Base-by-base conservation (phyloP, 2,888 invertebrate species). In the Agonopterix subpropinquella region DNA sequence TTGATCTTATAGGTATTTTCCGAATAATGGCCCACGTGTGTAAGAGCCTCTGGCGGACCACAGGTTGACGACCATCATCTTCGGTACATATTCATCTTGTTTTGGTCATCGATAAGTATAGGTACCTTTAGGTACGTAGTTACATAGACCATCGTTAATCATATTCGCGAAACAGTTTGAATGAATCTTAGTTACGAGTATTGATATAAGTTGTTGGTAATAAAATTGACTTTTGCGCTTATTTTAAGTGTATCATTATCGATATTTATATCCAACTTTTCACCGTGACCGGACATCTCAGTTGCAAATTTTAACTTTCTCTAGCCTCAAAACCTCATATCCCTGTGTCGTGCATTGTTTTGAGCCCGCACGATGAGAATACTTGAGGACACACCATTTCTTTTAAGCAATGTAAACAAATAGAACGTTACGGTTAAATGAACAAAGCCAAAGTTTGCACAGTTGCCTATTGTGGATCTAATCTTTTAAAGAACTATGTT, bases 241-340 rank as follows among this genome's bases (percentile, higher is more conserved):
- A 28, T 28, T 18, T 28, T 28, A 28, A 28, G 5, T 28, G 7
- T 28, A 28, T 28, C 5, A 5, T 28, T 28, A 28, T 28, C 28
- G 28, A 58, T 67, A 65, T 67, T 67, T 62, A 57, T 58, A 57
- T 61, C 65, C 47, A 52, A 55, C 61, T 65, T 67, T 66, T 67
- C 60, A 64, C 63, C 52, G 60, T 64, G 68, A 62, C 73, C 75
- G 73, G 74, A 75, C 72, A 72, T 77, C 69, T 79, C 62, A 64
- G 65, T 75, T 74, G 77, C 74, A 70, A 79, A 80, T 78, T 77
- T 80, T 77, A 73, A 84, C 87, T 88, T 88, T 88, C 86, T 88
- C 85, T 86, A 86, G 82, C 86, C 88, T 82, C 83, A 72, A 77
- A 85, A 88, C 87, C 86, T 78, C 83, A 76, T 79, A 89, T 70